phyloP scores from a whole-genome alignment of 2,113 vertebrate species.

The Malurus elegans region DNA sequence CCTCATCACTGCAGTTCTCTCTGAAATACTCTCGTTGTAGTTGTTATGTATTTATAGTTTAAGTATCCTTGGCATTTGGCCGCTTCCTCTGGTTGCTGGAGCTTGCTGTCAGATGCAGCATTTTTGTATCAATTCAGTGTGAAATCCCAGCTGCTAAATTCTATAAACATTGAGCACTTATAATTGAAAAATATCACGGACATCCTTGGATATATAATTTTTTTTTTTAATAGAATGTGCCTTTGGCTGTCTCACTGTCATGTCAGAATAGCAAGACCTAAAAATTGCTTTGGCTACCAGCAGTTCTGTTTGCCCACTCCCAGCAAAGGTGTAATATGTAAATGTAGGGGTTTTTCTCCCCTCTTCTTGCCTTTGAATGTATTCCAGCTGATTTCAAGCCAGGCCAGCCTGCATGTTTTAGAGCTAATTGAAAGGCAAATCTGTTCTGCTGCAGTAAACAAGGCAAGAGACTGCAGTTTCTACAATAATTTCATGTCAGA shows the following conservation, averaged over 20 bases:
- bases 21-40: background rate
- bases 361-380: background rate
- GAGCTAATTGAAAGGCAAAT: constrained; percentile 38
- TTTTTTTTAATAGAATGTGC: background rate
- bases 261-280: background rate
- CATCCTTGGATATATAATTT: background rate
- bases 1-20: background rate
- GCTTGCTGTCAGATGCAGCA: background rate
- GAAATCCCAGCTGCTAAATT: constrained; percentile 33
- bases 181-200: background rate
- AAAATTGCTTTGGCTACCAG: background rate
- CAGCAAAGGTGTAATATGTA: background rate
- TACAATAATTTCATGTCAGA: background rate
- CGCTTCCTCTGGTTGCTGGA: background rate
- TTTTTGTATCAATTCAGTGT: background rate
- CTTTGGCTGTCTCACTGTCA: background rate
- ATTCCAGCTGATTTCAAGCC: constrained; percentile 23
- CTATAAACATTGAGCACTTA: background rate
- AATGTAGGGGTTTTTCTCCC: background rate
- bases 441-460: background rate
- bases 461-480: background rate
- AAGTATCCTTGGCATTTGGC: background rate
- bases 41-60: background rate
- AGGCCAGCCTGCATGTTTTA: background rate
- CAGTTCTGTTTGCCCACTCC: background rate